Percentiles rank a stretch among this genome's conserved stretches.
Conservation (phyloP, 2,888 invertebrate species). For the Cancer borealis region DNA sequence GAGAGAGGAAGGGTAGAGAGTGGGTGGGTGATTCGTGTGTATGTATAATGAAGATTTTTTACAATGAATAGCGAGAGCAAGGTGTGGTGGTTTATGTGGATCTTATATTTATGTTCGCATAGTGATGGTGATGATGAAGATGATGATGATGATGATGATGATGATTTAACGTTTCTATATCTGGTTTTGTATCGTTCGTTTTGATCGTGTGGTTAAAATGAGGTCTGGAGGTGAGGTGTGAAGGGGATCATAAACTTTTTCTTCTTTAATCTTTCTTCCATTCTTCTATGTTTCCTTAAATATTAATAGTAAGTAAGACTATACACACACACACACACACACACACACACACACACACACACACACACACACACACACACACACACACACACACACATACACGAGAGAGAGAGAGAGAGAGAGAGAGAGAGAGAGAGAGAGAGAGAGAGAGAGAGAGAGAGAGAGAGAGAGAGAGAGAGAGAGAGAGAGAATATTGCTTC, state of each 20-base stretch:
- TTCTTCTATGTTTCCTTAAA: too few species aligned
- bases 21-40: neutral
- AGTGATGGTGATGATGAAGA: neutral
- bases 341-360: too few species aligned
- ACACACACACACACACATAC: too few species aligned
- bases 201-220: neutral
- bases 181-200: neutral
- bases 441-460: too few species aligned
- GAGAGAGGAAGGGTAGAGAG: neutral
- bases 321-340: too few species aligned
- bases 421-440: too few species aligned
- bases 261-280: neutral
- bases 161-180: neutral
- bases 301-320: too few species aligned
- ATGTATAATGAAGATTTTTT: slow-evolving; percentile 24
- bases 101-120: neutral
- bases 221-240: neutral
- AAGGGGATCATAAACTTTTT: too few species aligned
- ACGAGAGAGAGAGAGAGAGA: too few species aligned
- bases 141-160: slow-evolving; percentile 27
- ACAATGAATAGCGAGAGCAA: slow-evolving; percentile 14
- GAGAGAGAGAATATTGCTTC: too few species aligned
- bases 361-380: too few species aligned
- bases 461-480: too few species aligned
- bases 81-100: slow-evolving; percentile 10